Evolutionary conservation across 2,113 vertebrate genomes (phyloP), one percentile per base, ranked within the genome.

Genomic region (Ceyx melanurus): DNA sequence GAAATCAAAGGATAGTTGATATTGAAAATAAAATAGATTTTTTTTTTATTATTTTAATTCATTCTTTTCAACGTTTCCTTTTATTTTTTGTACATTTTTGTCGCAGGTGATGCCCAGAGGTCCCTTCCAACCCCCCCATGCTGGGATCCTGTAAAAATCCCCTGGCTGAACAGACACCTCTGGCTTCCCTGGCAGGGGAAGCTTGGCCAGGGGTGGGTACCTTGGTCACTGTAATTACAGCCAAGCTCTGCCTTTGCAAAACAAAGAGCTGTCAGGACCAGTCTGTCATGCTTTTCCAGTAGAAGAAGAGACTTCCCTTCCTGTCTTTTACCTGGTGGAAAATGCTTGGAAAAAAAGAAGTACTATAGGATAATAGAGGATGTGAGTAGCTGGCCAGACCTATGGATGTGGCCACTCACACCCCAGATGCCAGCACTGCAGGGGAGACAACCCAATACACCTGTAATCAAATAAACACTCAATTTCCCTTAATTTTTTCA

Each of bases 251-350:
- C 90, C 57, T 94, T 91, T 96, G 81, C 80, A 86, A 93, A 95
- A 54, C 71, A 92, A 89, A 93, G 71, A 74, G 80, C 90, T 81
- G 95, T 57, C 92, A 93, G 94, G 91, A 96, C 89, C 94, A 64
- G 90, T 57, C 81, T 6, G 5, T 87, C 89, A 26, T 25, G 90
- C 85, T 95, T 94, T 96, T 93, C 80, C 85, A 67, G 81, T 66
- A 76, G 43, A 84, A 64, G 12, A 61, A 60, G 57, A 31, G 74
- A 65, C n/a, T 90, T 95, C 66, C 40, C 51, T 83, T 23, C 80
- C 50, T 56, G 42, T 58, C 22, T 88, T 82, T 77, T 58, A 17
- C 19, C 2, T 19, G 82, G 43, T 53, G 68, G 48, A 58, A 78
- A 92, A 64, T 17, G 51, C 72, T 79, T 40, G 74, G 3, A 48